Conservation (phyloP, 2,888 invertebrate genomes). For the Sipha maydis region DNA sequence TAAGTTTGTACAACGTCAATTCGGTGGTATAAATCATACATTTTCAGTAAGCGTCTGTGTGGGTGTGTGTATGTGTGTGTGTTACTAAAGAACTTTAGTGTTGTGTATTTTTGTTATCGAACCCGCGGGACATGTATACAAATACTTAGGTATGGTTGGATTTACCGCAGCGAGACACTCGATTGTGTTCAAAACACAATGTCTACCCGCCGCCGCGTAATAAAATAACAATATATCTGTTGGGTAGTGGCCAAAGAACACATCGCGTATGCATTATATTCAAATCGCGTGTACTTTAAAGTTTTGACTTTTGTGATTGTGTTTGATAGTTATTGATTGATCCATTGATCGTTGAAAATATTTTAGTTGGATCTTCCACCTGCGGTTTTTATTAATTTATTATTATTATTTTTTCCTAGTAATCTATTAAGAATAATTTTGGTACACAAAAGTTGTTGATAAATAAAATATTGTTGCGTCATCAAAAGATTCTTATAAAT, state of each 20-base stretch:
- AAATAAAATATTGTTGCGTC: too few species aligned
- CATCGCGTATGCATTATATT: not conserved
- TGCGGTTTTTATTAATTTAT: too few species aligned
- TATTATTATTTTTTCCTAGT: too few species aligned
- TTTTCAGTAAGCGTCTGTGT: not conserved
- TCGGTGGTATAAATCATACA: not conserved
- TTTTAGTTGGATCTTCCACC: too few species aligned
- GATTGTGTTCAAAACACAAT: conserved; percentile 50
- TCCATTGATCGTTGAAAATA: too few species aligned
- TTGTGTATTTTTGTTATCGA: not conserved
- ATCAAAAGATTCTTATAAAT: too few species aligned
- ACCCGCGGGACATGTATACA: not conserved
- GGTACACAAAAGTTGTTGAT: too few species aligned
- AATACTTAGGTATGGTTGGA: not conserved
- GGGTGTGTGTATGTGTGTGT: not conserved
- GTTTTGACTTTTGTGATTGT: not conserved
- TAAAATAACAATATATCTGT: not conserved
- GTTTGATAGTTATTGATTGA: too few species aligned
- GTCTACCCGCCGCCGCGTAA: not conserved
- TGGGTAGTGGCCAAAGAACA: not conserved
- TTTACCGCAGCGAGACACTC: not conserved
- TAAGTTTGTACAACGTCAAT: not conserved
- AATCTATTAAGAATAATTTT: too few species aligned
- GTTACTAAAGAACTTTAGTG: not conserved
- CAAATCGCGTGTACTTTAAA: not conserved